Evolutionary conservation across 2,113 vertebrate species (phyloP), one percentile per base, ranked within the genome.

Genomic region (Cyphomyrus plagiostoma): DNA sequence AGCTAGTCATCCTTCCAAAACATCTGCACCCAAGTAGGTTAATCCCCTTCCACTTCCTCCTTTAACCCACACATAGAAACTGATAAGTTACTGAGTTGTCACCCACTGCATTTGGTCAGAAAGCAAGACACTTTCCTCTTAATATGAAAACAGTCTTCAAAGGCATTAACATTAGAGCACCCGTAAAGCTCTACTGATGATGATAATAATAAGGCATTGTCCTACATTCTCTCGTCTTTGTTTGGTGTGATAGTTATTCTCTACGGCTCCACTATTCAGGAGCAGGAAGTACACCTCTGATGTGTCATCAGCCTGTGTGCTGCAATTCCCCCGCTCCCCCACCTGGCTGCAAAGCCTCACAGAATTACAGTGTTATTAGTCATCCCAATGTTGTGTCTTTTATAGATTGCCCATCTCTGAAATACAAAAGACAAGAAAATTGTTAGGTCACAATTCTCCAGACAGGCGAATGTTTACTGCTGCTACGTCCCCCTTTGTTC

Each of bases 141-240:
- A 93, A 92, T 95, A 96, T 96, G 95, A 96, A 94, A 96, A 93
- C 93, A 94, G 93, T 90, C 95, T 96, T 94, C 94, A 93, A 94
- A 92, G 92, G 95, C 95, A 95, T 93, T 94, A 91, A 92, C 94
- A 95, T 93, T 90, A 94, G 94, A 66, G 83, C 95, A 94, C 94
- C 96, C 95, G 94, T 95, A 94, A 96, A 97, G 97, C 96, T 95
- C 96, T 11, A 94, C 95, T 94, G 93, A 91, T 94, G 93, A 91
- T 94, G 94, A 92, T 92, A 94, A 94, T 94, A 95, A 94, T 95
- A 94, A 96, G 94, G 52, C 92, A 95, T 94, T 96, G 95, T 95
- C 95, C 95, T 95, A 95, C 94, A 94, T 96, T 95, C 93, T 94
- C 92, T 94, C 95, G 94, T 96, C 94, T 96, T 96, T 92, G 89